phyloP scores from a whole-genome alignment of 1,140 invertebrate genomes.

The Melipona quadrifasciata region DNA sequence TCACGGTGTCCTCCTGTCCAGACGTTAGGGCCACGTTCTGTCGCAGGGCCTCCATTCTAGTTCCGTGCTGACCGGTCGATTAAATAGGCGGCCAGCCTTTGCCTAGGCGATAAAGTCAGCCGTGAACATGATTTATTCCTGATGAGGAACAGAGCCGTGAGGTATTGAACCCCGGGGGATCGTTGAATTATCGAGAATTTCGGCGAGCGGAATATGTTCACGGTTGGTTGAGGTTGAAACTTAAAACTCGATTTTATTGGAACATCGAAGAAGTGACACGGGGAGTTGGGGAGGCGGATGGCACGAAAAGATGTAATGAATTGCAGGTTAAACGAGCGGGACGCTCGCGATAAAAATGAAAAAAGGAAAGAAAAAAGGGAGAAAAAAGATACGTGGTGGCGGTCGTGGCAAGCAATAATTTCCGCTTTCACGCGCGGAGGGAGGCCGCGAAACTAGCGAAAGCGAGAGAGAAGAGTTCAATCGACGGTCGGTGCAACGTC shows the following conservation, averaged over 20 bases:
- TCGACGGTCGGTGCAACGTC: constrained; percentile 20
- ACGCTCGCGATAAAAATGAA: background rate
- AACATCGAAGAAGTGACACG: too few relatives aligned
- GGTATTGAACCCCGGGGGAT: constrained; percentile 15
- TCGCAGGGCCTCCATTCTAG: constrained; percentile 43
- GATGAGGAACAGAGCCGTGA: constrained; percentile 7
- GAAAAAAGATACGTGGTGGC: background rate
- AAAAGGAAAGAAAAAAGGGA: too few relatives aligned
- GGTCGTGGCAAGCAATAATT: constrained; percentile 14
- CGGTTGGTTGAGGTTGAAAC: background rate
- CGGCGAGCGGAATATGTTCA: background rate
- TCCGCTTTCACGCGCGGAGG: background rate
- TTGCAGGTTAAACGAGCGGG: constrained; percentile 11
- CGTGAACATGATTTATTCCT: constrained; percentile 40
- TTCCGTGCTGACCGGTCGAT: constrained; percentile 40
- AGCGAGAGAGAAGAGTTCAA: constrained; percentile 7
- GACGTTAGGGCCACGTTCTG: constrained; percentile 19
- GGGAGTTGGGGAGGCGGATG: background rate
- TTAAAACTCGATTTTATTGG: too few relatives aligned
- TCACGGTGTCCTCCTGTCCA: constrained; percentile 35
- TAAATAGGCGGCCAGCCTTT: constrained; percentile 18
- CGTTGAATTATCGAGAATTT: constrained; percentile 45
- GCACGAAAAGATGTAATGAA: background rate
- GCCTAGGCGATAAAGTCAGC: constrained; percentile 43
- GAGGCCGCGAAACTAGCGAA: background rate